Percentiles rank a stretch among this genome's conserved stretches.
phyloP scores from a whole-genome alignment of 2,113 vertebrate genomes.

The Nyctereutes procyonoides region DNA sequence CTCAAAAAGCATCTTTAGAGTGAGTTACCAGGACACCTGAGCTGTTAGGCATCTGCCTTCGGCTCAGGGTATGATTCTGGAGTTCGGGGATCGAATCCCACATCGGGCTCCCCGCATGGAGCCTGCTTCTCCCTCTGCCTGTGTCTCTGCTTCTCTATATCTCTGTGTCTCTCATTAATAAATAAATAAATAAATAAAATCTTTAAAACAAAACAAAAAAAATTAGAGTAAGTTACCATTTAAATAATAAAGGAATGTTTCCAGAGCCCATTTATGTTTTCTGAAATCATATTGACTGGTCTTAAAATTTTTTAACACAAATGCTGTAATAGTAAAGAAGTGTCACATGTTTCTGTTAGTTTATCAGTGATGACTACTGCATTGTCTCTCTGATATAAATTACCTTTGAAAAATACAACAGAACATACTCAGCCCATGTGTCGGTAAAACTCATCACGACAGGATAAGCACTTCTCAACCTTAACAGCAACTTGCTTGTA shows the following conservation, averaged over 20 bases:
- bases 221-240: not conserved
- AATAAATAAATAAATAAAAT: too few species aligned
- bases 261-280: not conserved
- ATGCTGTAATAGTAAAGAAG: not conserved
- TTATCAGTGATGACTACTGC: not conserved
- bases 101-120: too few species aligned
- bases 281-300: not conserved
- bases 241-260: not conserved
- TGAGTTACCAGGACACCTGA: not conserved
- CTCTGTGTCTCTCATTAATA: too few species aligned
- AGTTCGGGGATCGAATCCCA: too few species aligned
- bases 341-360: not conserved
- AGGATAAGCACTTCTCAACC: not conserved
- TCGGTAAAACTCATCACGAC: not conserved
- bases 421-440: not conserved
- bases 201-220: too few species aligned
- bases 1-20: not conserved
- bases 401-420: not conserved
- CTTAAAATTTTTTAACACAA: not conserved
- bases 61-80: too few species aligned
- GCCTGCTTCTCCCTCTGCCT: too few species aligned
- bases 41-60: too few species aligned
- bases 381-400: not conserved
- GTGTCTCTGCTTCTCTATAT: too few species aligned
- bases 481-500: not conserved